Evolutionary conservation across 2,888 invertebrate species (phyloP).

Genomic region (Drosophila greeni): DNA sequence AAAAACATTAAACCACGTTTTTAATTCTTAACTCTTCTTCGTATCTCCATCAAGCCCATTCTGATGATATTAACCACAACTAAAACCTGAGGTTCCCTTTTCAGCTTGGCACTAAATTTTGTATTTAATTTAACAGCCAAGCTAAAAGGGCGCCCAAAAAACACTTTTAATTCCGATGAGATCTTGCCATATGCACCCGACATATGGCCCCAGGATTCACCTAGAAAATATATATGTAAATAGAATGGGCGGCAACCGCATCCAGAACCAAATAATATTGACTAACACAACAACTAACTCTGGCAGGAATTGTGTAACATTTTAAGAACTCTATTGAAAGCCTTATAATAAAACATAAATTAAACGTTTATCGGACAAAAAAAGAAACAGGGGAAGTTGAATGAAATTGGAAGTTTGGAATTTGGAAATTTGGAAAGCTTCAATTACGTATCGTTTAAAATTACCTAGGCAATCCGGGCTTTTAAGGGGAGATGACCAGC

Average conservation of each 20-base stretch:
- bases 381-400: background rate
- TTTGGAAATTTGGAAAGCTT: background rate
- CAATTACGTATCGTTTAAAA: slow-evolving; percentile 27
- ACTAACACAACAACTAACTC: slow-evolving; percentile 37
- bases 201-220: slow-evolving; percentile 42
- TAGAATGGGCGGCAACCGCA: slow-evolving; percentile 49
- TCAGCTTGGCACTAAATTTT: slow-evolving; percentile 49
- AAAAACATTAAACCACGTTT: slow-evolving; percentile 53
- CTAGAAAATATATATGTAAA: slow-evolving; percentile 19
- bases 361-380: slow-evolving; percentile 35
- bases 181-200: slow-evolving; percentile 41
- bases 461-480: slow-evolving; percentile 31
- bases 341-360: slow-evolving; percentile 50
- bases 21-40: slow-evolving; percentile 18
- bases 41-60: slow-evolving; percentile 34
- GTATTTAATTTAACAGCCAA: slow-evolving; percentile 47
- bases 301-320: slow-evolving; percentile 31
- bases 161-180: slow-evolving; percentile 17
- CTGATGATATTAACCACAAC: slow-evolving; percentile 29
- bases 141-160: slow-evolving; percentile 27
- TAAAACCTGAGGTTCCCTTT: slow-evolving; percentile 27
- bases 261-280: slow-evolving; percentile 52
- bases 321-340: slow-evolving; percentile 34
- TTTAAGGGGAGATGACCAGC: slow-evolving; percentile 46
- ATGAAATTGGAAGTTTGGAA: too few relatives aligned